Conservation (phyloP, 2,888 invertebrate species). For the Caenorhabditis wallacei region DNA sequence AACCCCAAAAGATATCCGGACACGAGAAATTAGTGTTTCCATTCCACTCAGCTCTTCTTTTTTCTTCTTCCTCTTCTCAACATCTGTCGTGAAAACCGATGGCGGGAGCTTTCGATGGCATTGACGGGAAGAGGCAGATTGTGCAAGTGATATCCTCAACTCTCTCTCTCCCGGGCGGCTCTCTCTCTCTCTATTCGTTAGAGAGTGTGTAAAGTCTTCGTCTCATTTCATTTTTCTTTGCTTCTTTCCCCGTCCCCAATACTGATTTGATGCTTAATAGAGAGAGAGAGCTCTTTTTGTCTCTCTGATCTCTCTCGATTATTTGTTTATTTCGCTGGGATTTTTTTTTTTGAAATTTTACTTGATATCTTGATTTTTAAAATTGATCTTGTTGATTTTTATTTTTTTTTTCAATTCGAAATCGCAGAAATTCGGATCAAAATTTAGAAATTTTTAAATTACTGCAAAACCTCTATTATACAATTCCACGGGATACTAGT, state of each 20-base stretch:
- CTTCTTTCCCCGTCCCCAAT: not conserved
- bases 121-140: constrained; percentile 12
- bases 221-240: constrained; percentile 1
- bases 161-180: constrained; percentile 40
- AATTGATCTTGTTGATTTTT: too few species aligned
- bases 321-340: too few species aligned
- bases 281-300: not conserved
- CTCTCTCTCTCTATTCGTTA: constrained; percentile 2
- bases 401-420: constrained; percentile 5
- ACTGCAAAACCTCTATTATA: too few species aligned
- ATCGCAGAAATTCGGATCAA: too few species aligned
- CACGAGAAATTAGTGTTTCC: constrained; percentile 32
- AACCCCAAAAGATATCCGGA: not conserved
- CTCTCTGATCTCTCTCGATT: too few species aligned
- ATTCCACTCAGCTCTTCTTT: not conserved
- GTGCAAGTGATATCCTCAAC: constrained; percentile 25
- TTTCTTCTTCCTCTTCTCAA: constrained; percentile 4
- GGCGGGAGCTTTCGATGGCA: not conserved
- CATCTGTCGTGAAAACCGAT: constrained; percentile 31
- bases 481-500: too few species aligned
- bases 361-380: too few species aligned
- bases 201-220: constrained; percentile 37
- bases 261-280: not conserved
- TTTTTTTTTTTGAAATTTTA: too few species aligned
- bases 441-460: too few species aligned